Evolutionary conservation across 2,113 vertebrate genomes (phyloP).

Genomic region (Platysteira castanea): DNA sequence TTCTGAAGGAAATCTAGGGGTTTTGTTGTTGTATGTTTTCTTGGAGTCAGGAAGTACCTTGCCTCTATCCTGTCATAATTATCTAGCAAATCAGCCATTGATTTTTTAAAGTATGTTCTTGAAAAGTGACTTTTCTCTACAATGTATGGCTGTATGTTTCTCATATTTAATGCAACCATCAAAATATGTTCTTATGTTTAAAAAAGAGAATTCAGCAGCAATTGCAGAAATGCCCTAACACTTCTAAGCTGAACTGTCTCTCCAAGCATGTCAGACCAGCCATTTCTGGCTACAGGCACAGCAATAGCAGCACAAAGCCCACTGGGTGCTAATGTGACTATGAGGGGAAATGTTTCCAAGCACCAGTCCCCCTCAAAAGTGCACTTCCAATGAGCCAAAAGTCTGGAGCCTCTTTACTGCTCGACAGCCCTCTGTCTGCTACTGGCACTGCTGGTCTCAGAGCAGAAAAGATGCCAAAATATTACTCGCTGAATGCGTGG

Average conservation of each 20-base stretch:
- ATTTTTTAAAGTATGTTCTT: neutral
- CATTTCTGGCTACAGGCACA: neutral
- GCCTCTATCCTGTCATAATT: neutral
- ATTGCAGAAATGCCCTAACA: neutral
- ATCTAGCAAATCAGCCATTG: neutral
- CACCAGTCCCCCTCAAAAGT: neutral
- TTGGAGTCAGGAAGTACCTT: neutral
- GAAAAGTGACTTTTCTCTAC: neutral
- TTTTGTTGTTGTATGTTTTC: neutral
- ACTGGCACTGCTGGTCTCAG: neutral
- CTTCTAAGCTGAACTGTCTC: neutral
- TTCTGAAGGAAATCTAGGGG: neutral
- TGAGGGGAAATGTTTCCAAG: neutral
- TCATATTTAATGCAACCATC: neutral
- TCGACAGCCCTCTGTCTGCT: neutral
- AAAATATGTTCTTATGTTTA: neutral
- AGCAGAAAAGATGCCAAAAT: neutral
- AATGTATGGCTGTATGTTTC: neutral
- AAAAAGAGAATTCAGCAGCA: neutral
- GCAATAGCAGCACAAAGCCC: neutral
- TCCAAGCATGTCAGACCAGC: neutral
- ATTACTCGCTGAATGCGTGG: neutral
- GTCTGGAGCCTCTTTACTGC: neutral
- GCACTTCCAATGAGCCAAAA: fast-evolving
- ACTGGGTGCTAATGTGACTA: neutral